These are phyloP conservation scores for Thymelicus lineola DNA, from an alignment of 2,888 invertebrate species.

Conservation along the genomic window DNA sequence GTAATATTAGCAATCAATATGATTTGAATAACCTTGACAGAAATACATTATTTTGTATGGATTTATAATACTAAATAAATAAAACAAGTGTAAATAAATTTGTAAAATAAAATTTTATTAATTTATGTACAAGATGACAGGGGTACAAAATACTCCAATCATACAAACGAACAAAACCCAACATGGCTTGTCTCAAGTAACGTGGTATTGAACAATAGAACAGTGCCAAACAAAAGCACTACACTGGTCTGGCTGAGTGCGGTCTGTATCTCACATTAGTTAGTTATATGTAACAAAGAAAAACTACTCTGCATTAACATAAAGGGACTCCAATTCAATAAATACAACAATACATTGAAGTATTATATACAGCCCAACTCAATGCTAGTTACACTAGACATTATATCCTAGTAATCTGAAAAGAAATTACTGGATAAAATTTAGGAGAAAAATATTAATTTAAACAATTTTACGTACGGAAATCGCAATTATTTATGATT, in stretches of 20 bases:
- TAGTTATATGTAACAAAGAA: background rate
- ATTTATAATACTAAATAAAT: constrained; percentile 47
- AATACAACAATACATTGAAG: too few species aligned
- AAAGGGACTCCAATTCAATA: too few species aligned
- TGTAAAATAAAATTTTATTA: constrained; percentile 82
- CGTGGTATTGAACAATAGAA: constrained; percentile 21
- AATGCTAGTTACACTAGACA: too few species aligned
- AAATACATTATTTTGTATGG: constrained; percentile 15
- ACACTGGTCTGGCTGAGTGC: constrained; percentile 13
- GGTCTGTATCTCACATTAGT: background rate
- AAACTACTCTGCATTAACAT: too few species aligned
- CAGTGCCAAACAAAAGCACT: constrained; percentile 22
- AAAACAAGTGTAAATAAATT: constrained; percentile 62
- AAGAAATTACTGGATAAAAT: too few species aligned
- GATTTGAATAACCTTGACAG: background rate
- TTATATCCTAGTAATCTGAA: too few species aligned
- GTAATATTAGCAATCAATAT: too few species aligned
- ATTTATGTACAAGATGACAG: constrained; percentile 79
- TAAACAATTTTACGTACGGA: too few species aligned
- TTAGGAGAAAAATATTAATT: too few species aligned
- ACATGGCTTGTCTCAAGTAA: constrained; percentile 52
- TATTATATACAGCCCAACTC: too few species aligned
- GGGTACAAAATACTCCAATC: constrained; percentile 72
- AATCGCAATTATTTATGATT: too few species aligned
- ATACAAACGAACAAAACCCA: constrained; percentile 68